These are phyloP conservation scores for Tinea semifulvella DNA, from an alignment of 2,888 invertebrate genomes.

Conservation along the genomic window DNA sequence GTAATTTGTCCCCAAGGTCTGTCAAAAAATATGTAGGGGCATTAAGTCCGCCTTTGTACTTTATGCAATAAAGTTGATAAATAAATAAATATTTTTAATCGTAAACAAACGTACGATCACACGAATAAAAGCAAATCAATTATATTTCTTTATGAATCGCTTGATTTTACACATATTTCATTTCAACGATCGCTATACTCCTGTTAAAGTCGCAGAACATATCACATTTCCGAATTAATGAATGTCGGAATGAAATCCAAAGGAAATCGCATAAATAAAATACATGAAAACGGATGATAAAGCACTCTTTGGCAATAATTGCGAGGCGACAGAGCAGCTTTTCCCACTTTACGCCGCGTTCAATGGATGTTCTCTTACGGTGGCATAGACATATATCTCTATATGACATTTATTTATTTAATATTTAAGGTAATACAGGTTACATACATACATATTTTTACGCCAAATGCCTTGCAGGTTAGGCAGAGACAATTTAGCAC, in stretches of 20 bases:
- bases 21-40: too few species aligned
- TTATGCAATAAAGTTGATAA: too few species aligned
- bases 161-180: slow-evolving; percentile 7
- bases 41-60: too few species aligned
- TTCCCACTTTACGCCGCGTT: slow-evolving; percentile 39
- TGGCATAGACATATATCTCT: too few species aligned
- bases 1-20: too few species aligned
- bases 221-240: slow-evolving; percentile 11
- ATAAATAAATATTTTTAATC: slow-evolving; percentile 5
- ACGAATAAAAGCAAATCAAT: slow-evolving; percentile 6
- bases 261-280: slow-evolving; percentile 13
- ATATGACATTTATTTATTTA: too few species aligned
- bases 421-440: too few species aligned
- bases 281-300: slow-evolving; percentile 12
- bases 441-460: too few species aligned
- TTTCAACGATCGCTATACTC: slow-evolving; percentile 4
- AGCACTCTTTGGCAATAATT: slow-evolving; percentile 40
- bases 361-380: slow-evolving; percentile 48
- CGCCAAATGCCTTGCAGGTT: too few species aligned
- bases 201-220: slow-evolving; percentile 4
- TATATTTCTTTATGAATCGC: background rate
- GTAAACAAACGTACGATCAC: slow-evolving; percentile 5
- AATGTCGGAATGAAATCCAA: background rate
- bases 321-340: slow-evolving; percentile 38
- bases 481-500: too few species aligned